A percentile compares a stretch with the other conserved stretches of the same genome.
phyloP scores from a whole-genome alignment of 2,888 invertebrate genomes.

The Acanthosoma haemorrhoidale region DNA sequence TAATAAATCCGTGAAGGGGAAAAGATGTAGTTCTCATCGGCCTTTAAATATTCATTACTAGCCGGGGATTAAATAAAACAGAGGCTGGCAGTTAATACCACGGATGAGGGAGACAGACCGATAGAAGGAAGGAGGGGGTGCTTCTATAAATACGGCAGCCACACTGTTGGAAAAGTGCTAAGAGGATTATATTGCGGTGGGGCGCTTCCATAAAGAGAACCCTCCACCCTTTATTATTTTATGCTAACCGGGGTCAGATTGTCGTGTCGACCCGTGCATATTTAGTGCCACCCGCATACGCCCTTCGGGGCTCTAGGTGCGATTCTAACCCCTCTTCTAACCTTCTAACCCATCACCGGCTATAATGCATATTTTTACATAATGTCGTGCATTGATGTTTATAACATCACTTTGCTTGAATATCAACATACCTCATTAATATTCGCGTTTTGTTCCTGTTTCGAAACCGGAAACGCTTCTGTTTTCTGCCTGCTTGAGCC shows the following conservation, averaged over 20 bases:
- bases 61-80: constrained; percentile 10
- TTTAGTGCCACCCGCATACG: constrained; percentile 4
- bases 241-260: constrained; percentile 19
- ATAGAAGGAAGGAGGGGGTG: background rate
- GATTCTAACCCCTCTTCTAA: too few relatives aligned
- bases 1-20: constrained; percentile 1
- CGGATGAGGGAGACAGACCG: background rate
- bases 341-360: too few relatives aligned
- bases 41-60: constrained; percentile 10
- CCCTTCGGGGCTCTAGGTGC: too few relatives aligned
- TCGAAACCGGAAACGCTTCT: too few relatives aligned
- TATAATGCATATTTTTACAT: too few relatives aligned
- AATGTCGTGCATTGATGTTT: too few relatives aligned
- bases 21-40: constrained; percentile 12
- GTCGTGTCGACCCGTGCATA: background rate
- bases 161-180: constrained; percentile 1
- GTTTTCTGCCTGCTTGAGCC: too few relatives aligned
- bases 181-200: constrained; percentile 1
- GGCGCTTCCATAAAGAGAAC: too few relatives aligned
- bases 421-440: too few relatives aligned
- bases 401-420: too few relatives aligned
- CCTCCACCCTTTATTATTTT: constrained; percentile 27
- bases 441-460: too few relatives aligned
- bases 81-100: background rate
- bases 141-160: constrained; percentile 2